These are phyloP conservation scores for Balanococcus diminutus DNA, from an alignment of 2,888 invertebrate genomes.

Conservation along the genomic window DNA sequence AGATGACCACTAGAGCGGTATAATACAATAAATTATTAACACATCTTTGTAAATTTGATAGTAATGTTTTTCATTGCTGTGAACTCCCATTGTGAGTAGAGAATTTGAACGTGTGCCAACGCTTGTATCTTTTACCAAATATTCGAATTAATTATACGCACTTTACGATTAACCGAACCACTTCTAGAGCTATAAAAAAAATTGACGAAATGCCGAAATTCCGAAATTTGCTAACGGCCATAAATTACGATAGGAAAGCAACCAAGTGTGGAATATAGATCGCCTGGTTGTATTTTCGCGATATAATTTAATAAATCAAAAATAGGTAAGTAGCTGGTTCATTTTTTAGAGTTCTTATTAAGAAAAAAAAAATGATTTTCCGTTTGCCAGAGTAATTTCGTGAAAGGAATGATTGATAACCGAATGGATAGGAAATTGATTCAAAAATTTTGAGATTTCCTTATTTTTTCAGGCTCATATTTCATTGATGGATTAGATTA, in stretches of 20 bases:
- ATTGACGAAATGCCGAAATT: background rate
- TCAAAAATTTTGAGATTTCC: constrained; percentile 12
- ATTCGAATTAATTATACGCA: background rate
- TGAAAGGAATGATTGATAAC: constrained; percentile 28
- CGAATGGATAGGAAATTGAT: constrained; percentile 19
- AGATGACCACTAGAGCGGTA: background rate
- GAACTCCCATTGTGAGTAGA: background rate
- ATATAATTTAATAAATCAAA: background rate
- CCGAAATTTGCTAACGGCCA: no score
- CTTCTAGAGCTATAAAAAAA: background rate
- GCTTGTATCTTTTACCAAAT: background rate
- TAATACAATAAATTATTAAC: background rate
- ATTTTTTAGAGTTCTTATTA: constrained; percentile 1
- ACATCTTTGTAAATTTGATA: background rate
- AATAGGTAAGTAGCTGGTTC: background rate
- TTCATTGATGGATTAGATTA: constrained; percentile 31
- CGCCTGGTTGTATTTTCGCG: no score
- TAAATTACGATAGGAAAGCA: no score
- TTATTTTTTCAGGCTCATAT: background rate
- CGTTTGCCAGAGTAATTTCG: background rate
- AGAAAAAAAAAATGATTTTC: background rate
- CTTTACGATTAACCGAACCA: background rate
- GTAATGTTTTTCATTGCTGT: background rate
- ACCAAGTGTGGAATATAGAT: background rate
- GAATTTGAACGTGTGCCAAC: background rate